Evolutionary conservation across 2,113 vertebrate species (phyloP), one percentile per base, ranked within the genome.

Genomic region (Noturus placidus): DNA sequence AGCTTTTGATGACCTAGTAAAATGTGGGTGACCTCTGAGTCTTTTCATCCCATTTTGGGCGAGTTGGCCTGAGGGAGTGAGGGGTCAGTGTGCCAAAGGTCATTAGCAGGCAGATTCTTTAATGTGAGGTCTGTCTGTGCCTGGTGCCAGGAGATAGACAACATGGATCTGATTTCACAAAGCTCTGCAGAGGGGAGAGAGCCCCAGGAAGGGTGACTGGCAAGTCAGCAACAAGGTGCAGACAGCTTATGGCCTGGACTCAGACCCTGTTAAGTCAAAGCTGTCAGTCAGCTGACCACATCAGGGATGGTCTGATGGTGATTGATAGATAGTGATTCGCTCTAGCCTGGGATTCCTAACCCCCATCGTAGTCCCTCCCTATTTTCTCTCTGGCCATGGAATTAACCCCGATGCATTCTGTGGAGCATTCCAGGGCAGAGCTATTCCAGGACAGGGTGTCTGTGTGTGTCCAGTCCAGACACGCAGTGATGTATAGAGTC

Each of bases 361-460:
- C 89, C 90, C 80, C 84, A 77, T 88, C 87, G 85, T 61, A 42
- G 57, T 83, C 33, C 69, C 67, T 57, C 70, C 83, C 86, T 79
- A 84, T 67, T 87, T 80, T 76, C 81, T 83, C 79, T 79, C 82
- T 30, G 87, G 90, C 90, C 86, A 88, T 90, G 90, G 92, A 89
- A 91, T 90, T 80, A 79, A 57, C 65, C 19, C 42, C 52, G 61
- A 33, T 84, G 91, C 92, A 95, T 93, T 94, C 91, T 87, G 85
- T 78, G 87, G 86, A 92, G 92, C 90, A 94, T 95, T 94, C 93
- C 94, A 93, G 93, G 86, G 90, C 89, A 69, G 91, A 94, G 93
- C 93, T 96, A 95, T 95, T 95, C 93, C 95, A 93, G 93, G 94
- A 92, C 91, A 89, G 82, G 85, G 87, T 57, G 8, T 83, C 72